These are phyloP conservation scores for Nannobrachium achirus DNA, from an alignment of 2,113 vertebrate genomes.

Conservation along the genomic window DNA sequence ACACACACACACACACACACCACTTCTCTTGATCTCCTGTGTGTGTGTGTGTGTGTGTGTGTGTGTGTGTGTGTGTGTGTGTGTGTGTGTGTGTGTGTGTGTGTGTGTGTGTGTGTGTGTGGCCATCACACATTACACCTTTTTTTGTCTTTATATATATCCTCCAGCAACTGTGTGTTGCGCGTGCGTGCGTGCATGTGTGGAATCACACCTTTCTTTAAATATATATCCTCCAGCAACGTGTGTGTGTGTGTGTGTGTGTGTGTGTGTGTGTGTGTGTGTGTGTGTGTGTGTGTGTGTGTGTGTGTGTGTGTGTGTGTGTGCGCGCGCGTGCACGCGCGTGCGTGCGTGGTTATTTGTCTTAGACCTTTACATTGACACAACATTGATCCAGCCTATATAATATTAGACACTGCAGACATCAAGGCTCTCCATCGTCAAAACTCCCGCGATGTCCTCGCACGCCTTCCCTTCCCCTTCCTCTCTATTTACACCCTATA, in stretches of 20 bases:
- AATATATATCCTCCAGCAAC: too few relatives aligned
- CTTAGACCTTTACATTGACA: too few relatives aligned
- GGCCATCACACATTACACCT: too few relatives aligned
- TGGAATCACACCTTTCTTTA: neutral
- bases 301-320: neutral
- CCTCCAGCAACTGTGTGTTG: too few relatives aligned
- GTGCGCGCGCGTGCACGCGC: neutral
- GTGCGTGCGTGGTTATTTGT: neutral
- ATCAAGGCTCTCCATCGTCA: neutral
- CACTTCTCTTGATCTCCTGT: too few relatives aligned
- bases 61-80: slow-evolving; percentile 25
- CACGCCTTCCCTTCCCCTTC: slow-evolving; percentile 10
- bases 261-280: neutral
- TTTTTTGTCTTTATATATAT: too few relatives aligned
- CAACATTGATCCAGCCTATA: too few relatives aligned
- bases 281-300: neutral
- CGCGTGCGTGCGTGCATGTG: neutral
- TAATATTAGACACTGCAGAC: neutral
- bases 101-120: too few relatives aligned
- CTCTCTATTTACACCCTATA: slow-evolving; percentile 90
- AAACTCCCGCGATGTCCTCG: too few relatives aligned
- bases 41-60: neutral
- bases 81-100: too few relatives aligned
- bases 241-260: neutral
- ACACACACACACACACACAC: too few relatives aligned